Conservation (phyloP, 2,888 invertebrate species). For the Acanthococcus lagerstroemiae region DNA sequence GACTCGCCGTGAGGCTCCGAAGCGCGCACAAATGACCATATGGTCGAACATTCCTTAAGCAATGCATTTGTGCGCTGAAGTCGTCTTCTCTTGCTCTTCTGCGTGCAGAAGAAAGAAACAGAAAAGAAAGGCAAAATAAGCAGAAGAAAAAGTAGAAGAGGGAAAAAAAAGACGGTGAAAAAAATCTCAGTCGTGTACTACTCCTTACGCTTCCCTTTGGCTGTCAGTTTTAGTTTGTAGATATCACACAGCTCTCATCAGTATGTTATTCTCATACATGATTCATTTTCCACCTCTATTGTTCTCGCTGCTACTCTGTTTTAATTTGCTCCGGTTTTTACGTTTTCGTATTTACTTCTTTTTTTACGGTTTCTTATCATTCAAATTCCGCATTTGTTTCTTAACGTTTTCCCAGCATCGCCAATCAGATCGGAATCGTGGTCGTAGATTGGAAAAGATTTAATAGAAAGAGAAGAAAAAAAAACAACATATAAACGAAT, state of each 20-base stretch:
- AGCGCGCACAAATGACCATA: constrained; percentile 28
- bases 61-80: constrained; percentile 10
- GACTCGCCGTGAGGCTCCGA: constrained; percentile 6
- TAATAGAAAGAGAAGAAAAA: background rate
- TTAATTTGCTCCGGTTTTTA: constrained; percentile 29
- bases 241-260: constrained; percentile 31
- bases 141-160: background rate
- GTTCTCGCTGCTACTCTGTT: constrained; percentile 16
- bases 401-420: background rate
- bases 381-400: background rate
- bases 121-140: background rate
- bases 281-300: constrained; percentile 30
- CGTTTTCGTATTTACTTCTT: background rate
- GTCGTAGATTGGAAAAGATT: no score
- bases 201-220: constrained; percentile 21
- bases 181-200: constrained; percentile 24
- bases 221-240: constrained; percentile 28
- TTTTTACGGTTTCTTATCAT: background rate
- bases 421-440: background rate
- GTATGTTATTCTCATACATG: constrained; percentile 30
- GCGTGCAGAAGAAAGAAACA: background rate
- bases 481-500: background rate
- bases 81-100: constrained; percentile 10
- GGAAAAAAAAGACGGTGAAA: constrained; percentile 9
- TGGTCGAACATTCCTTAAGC: constrained; percentile 28